phyloP scores from a whole-genome alignment of 2,888 invertebrate species.

The Fabriciana adippe region DNA sequence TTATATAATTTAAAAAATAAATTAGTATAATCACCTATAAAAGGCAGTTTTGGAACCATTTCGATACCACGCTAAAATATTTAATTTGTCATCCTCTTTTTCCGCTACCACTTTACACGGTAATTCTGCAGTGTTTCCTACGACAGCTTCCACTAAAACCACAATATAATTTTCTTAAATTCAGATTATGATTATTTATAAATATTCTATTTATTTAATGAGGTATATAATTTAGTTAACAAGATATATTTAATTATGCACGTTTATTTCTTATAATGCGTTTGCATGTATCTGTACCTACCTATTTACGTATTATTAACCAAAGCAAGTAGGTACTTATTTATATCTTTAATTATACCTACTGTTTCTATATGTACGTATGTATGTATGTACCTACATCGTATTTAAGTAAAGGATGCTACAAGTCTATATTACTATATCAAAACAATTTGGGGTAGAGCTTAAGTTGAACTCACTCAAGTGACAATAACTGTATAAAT shows the following conservation, averaged over 20 bases:
- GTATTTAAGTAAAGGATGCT: no score
- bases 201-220: no score
- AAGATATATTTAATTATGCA: no score
- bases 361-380: no score
- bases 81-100: constrained; percentile 61
- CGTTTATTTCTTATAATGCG: no score
- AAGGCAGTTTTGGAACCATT: constrained; percentile 66
- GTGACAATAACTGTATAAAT: neutral
- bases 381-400: no score
- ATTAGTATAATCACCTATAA: constrained; percentile 61
- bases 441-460: neutral
- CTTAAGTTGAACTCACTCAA: neutral
- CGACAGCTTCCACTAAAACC: constrained; percentile 63
- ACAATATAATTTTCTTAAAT: constrained; percentile 1
- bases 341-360: no score
- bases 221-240: no score
- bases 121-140: constrained; percentile 64
- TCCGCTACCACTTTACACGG: constrained; percentile 70
- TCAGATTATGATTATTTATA: neutral
- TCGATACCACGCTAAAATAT: constrained; percentile 70
- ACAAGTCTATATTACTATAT: no score
- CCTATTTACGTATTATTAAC: no score
- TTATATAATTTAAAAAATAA: neutral
- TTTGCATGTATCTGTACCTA: no score
- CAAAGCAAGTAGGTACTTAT: no score